These are phyloP conservation scores for Eristalinus aeneus DNA, from an alignment of 2,888 invertebrate species.

Conservation along the genomic window DNA sequence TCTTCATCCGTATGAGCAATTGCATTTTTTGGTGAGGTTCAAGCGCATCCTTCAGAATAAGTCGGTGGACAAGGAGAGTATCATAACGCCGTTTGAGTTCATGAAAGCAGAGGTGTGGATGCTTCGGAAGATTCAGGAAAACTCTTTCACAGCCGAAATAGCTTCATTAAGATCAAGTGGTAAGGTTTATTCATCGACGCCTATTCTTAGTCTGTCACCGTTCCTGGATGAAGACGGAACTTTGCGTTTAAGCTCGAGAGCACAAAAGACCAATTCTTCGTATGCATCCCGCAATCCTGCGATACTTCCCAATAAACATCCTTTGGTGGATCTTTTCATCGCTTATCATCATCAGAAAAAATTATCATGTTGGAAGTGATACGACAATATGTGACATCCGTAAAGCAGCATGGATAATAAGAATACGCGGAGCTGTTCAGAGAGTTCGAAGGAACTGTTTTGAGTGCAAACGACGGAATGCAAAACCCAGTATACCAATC, in stretches of 20 bases:
- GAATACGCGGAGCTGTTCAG: background rate
- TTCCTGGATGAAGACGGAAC: too few relatives aligned
- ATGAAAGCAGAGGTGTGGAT: too few relatives aligned
- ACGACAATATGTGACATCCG: background rate
- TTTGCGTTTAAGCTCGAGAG: background rate
- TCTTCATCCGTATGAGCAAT: too few relatives aligned
- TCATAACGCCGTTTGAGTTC: too few relatives aligned
- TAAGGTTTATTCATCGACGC: too few relatives aligned
- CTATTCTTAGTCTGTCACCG: too few relatives aligned
- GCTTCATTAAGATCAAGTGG: too few relatives aligned
- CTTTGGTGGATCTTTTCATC: background rate
- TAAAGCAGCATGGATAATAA: background rate
- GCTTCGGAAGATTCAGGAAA: too few relatives aligned
- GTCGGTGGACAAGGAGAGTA: too few relatives aligned
- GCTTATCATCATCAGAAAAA: background rate
- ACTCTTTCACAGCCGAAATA: too few relatives aligned
- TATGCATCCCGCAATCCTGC: background rate
- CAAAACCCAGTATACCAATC: background rate
- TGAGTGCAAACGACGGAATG: background rate
- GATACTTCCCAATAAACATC: background rate
- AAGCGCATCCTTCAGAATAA: too few relatives aligned
- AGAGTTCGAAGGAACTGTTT: background rate
- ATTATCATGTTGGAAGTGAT: background rate
- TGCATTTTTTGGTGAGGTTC: too few relatives aligned
- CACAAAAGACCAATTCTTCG: background rate